These are phyloP conservation scores for Muschampia plurimacula DNA, from an alignment of 2,888 invertebrate species.

Conservation along the genomic window DNA sequence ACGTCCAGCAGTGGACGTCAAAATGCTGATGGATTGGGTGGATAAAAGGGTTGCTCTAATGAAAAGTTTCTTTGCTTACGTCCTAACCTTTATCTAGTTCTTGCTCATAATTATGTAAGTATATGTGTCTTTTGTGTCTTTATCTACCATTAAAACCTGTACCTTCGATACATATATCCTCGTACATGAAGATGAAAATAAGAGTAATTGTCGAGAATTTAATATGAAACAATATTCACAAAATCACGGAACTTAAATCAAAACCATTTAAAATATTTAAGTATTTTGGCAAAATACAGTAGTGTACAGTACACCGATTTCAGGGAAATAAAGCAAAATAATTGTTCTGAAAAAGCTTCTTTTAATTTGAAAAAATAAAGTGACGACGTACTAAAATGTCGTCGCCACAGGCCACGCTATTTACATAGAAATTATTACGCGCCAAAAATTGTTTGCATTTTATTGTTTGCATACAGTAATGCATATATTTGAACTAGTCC, in stretches of 20 bases:
- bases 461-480: not conserved
- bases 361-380: conserved; percentile 25
- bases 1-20: no score
- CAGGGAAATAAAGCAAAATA: conserved; percentile 30
- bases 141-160: no score
- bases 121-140: no score
- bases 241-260: conserved; percentile 9
- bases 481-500: not conserved
- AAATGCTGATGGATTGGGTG: no score
- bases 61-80: no score
- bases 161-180: not conserved
- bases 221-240: not conserved
- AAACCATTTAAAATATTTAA: not conserved
- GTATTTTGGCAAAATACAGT: conserved; percentile 14
- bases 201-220: not conserved
- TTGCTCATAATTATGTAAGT: no score
- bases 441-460: conserved; percentile 36
- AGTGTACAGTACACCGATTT: conserved; percentile 12
- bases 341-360: conserved; percentile 34
- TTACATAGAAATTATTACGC: conserved; percentile 37
- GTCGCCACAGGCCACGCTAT: conserved; percentile 13
- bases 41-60: no score
- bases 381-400: conserved; percentile 19
- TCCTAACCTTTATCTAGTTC: no score
- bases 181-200: not conserved